Evolutionary conservation across 2,888 invertebrate genomes (phyloP), one percentile per base, ranked within the genome.

Genomic region (Sycophila texana): DNA sequence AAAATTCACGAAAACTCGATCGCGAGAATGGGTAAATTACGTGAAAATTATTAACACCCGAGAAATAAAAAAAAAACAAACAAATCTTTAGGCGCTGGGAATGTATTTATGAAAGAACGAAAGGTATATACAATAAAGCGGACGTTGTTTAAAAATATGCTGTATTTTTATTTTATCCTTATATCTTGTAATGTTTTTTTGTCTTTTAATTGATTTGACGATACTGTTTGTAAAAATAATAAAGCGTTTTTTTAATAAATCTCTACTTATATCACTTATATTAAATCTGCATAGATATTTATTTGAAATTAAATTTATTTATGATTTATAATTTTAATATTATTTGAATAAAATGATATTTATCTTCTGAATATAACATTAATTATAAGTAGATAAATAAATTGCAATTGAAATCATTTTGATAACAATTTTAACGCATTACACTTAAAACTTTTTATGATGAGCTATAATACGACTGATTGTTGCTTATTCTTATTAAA

Each of bases 121-220:
- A 86, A 84, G 83, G 84, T 86, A 84, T 86, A 87, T 87, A 87
- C 85, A 89, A 89, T 89, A 89, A 89, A 89, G 83, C 84, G 84
- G 87, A 87, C 84, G 86, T 86, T 87, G 88, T 89, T 89, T 89
- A 79, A 77, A 76, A 2, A n/a, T 10, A 49, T 20, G 18, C 18
- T 18, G 26, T 61, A 26, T 61, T 39, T 66, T 66, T 14, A 14
- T 51, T 51, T 49, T 49, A 12, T 20, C 49, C 5, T 66, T 13
- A 66, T 20, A 22, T 7, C 5, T 7, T 58, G 12, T 5, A 12
- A 7, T n/a, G 1, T 18, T 5, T 18, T n/a, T 55, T 16, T 55
- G 3, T 10, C 10, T 5, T 14, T 14, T 53, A 53, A 53, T n/a
- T 53, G 53, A 53, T 4, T 4, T 57, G 1, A 51, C 13, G 14